These are phyloP conservation scores for Ctenopoma kingsleyae DNA, from an alignment of 2,797 vertebrate species.

Conservation along the genomic window DNA sequence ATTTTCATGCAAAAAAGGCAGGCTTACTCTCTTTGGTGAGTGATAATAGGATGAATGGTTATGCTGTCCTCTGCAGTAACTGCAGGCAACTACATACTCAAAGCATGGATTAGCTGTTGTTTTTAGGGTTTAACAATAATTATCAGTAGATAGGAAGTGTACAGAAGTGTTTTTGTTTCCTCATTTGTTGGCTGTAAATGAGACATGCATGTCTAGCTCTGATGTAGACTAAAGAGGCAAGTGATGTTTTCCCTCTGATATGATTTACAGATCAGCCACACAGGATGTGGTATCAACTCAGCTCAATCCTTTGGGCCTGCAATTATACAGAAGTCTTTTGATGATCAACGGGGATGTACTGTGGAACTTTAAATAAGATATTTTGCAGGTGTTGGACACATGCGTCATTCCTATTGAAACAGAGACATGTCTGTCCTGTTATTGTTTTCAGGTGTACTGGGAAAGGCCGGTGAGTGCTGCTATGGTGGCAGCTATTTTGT, in stretches of 20 bases:
- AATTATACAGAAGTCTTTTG: conserved; percentile 79
- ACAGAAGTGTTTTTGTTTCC: conserved; percentile 5
- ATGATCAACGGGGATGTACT: conserved; percentile 82
- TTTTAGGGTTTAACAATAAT: background rate
- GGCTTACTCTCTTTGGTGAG: conserved; percentile 1
- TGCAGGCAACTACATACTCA: background rate
- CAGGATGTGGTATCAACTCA: conserved; percentile 90
- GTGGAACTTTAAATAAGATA: background rate
- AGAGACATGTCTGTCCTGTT: background rate
- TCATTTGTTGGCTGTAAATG: conserved; percentile 29
- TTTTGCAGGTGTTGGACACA: background rate
- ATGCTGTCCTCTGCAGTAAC: too few relatives aligned
- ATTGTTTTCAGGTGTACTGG: conserved; percentile 87
- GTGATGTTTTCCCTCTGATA: conserved; percentile 43
- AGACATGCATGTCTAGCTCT: conserved; percentile 23
- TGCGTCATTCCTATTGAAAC: conserved; percentile 24
- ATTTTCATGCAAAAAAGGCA: conserved; percentile 10
- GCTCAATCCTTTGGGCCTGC: conserved; percentile 90
- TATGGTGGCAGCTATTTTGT: conserved; percentile 83
- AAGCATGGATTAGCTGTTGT: background rate
- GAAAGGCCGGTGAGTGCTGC: conserved; percentile 86
- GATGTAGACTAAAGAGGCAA: conserved; percentile 36
- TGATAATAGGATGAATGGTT: background rate
- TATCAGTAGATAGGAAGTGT: background rate
- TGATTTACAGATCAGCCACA: conserved; percentile 88